Percentiles rank a stretch among this genome's conserved stretches.
Conservation (phyloP, 2,113 vertebrate genomes). For the Dicaeum eximium region DNA sequence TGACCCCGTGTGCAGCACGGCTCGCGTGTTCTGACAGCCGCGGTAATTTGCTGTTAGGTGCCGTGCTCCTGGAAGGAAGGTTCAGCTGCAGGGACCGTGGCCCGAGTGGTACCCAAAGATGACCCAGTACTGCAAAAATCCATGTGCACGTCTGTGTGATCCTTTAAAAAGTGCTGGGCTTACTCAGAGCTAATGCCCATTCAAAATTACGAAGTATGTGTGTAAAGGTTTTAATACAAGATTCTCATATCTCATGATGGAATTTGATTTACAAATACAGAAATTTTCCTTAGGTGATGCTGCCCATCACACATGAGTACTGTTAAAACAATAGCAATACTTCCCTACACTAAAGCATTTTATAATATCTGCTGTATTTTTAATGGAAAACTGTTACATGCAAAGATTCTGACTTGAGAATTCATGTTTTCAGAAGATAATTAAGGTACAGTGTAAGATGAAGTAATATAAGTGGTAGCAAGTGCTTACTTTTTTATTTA, state of each 20-base stretch:
- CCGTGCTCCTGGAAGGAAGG: background rate
- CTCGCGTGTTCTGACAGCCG: background rate
- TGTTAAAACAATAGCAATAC: background rate
- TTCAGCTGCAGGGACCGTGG: background rate
- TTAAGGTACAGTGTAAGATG: background rate
- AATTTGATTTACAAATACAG: background rate
- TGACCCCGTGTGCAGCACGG: background rate
- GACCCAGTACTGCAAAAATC: background rate
- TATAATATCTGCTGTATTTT: background rate
- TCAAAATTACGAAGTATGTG: background rate
- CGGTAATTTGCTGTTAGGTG: rapidly evolving
- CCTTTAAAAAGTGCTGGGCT: background rate
- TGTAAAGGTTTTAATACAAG: background rate
- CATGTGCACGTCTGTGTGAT: rapidly evolving
- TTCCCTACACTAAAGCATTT: background rate
- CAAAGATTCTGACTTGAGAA: background rate
- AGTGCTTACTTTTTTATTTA: background rate
- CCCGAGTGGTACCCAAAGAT: background rate
- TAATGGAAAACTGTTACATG: background rate
- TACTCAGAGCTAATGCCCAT: rapidly evolving
- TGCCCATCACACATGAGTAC: background rate
- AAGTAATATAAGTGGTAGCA: background rate
- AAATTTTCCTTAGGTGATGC: background rate
- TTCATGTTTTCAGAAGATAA: background rate
- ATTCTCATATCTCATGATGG: rapidly evolving